Conservation (phyloP, 2,888 invertebrate genomes). For the Pristionchus arcanus region DNA sequence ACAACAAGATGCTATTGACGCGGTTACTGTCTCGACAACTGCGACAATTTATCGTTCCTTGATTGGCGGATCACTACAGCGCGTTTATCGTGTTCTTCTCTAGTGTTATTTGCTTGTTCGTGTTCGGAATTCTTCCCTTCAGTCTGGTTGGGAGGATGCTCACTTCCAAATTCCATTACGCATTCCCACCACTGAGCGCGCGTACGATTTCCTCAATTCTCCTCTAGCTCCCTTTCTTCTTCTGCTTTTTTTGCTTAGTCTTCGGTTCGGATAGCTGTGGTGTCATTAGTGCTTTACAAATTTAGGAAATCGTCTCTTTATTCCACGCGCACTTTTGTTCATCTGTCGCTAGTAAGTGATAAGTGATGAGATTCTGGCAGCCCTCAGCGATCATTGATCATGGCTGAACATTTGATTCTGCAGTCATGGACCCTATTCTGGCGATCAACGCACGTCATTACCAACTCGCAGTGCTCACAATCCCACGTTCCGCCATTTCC, state of each 20-base stretch:
- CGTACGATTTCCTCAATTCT: conserved; percentile 45
- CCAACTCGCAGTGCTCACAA: not conserved
- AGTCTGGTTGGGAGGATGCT: not conserved
- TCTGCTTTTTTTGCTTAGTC: not conserved
- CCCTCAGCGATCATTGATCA: too few species aligned
- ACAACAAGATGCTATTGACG: not conserved
- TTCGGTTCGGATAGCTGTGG: not conserved
- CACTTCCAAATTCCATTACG: conserved; percentile 34
- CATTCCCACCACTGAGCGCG: conserved; percentile 30
- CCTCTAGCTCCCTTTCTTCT: not conserved
- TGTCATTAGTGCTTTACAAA: too few species aligned
- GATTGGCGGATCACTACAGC: not conserved
- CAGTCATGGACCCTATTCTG: not conserved
- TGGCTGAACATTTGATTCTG: not conserved
- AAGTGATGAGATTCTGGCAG: too few species aligned
- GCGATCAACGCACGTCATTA: not conserved
- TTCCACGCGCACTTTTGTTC: too few species aligned
- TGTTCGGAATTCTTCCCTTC: not conserved
- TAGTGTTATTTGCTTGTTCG: conserved; percentile 6
- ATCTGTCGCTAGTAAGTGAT: too few species aligned
- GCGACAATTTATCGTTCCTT: not conserved
- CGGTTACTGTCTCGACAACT: not conserved
- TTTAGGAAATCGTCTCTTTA: too few species aligned
- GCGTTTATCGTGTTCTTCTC: not conserved
- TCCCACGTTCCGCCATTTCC: not conserved